Conservation (phyloP, 2,888 invertebrate species). For the Netelia melanura region DNA sequence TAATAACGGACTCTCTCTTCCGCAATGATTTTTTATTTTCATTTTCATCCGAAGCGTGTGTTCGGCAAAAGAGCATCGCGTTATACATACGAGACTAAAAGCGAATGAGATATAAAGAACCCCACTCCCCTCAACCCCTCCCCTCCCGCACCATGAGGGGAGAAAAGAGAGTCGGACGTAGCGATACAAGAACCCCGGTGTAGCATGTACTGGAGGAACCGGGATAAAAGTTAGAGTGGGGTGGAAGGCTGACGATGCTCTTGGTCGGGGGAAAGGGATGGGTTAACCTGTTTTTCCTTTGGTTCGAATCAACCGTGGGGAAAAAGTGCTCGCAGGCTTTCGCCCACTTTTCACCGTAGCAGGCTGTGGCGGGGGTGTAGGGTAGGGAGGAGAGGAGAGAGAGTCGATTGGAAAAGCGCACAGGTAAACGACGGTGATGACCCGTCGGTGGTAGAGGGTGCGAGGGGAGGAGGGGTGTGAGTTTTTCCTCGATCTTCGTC, state of each 20-base stretch:
- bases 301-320: constrained; percentile 70
- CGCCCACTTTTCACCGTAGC: constrained; percentile 32
- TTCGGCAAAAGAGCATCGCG: constrained; percentile 16
- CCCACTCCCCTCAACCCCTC: background rate
- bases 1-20: constrained; percentile 39
- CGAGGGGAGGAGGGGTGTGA: constrained; percentile 39
- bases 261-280: constrained; percentile 55
- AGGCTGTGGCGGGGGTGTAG: background rate
- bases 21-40: constrained; percentile 16
- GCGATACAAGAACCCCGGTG: constrained; percentile 40
- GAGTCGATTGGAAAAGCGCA: constrained; percentile 56
- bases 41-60: constrained; percentile 4
- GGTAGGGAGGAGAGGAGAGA: background rate
- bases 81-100: constrained; percentile 10
- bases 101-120: constrained; percentile 13
- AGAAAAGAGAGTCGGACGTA: background rate
- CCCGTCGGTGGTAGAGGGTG: constrained; percentile 35
- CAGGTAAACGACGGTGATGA: constrained; percentile 48
- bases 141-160: background rate
- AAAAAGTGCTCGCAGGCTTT: constrained; percentile 46
- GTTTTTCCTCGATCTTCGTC: constrained; percentile 32
- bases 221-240: constrained; percentile 57
- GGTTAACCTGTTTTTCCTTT: constrained; percentile 70
- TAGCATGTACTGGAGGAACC: constrained; percentile 39
- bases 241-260: constrained; percentile 62